Conservation (phyloP, 2,888 invertebrate species). For the Caenorhabditis plicata region DNA sequence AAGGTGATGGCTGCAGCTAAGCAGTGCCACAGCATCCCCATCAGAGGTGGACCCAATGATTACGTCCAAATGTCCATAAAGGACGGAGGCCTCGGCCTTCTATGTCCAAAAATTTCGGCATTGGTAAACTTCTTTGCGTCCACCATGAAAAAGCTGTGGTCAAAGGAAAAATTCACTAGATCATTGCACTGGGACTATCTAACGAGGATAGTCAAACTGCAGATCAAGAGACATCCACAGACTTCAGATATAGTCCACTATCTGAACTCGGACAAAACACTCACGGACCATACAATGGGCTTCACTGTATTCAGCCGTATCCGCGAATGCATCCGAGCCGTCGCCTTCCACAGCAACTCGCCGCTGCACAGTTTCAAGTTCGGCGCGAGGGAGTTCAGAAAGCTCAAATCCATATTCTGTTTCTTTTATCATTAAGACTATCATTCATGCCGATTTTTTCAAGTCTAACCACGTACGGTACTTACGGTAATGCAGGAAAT, state of each 20-base stretch:
- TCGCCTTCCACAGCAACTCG: too few relatives aligned
- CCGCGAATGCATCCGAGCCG: too few relatives aligned
- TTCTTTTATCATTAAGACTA: too few relatives aligned
- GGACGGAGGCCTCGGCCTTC: constrained; percentile 5
- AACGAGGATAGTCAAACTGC: neutral
- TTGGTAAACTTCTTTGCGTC: constrained; percentile 4
- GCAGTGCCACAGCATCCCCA: neutral
- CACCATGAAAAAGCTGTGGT: constrained; percentile 9
- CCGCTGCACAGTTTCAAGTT: too few relatives aligned
- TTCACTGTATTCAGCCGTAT: constrained; percentile 5
- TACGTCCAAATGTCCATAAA: constrained; percentile 6
- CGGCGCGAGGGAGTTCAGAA: too few relatives aligned
- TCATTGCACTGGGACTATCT: constrained; percentile 1
- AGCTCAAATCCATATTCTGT: too few relatives aligned
- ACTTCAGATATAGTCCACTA: constrained; percentile 1
- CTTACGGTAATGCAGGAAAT: too few relatives aligned
- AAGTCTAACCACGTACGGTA: too few relatives aligned
- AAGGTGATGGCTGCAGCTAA: constrained; percentile 1
- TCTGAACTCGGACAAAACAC: constrained; percentile 1
- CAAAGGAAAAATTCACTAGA: constrained; percentile 4
- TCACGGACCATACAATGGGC: neutral
- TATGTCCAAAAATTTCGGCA: constrained; percentile 1
- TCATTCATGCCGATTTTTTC: too few relatives aligned
- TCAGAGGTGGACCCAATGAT: constrained; percentile 1
- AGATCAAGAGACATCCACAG: neutral